Percentiles rank a stretch among this genome's conserved stretches.
Conservation (phyloP, 2,797 vertebrate genomes). For the Rhabdophis nuchalis region DNA sequence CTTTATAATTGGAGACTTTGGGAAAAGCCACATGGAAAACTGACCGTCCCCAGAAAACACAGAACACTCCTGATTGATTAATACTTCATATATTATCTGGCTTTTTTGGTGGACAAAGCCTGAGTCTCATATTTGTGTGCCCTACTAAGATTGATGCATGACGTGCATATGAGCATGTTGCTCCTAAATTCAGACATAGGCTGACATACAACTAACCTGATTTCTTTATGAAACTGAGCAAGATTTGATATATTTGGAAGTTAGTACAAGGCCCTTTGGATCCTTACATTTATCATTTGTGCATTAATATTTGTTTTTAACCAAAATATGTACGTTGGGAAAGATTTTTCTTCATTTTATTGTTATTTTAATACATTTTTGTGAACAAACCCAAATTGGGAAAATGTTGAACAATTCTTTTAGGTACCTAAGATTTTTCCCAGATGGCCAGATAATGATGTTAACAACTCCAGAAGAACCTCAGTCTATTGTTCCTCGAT, state of each 20-base stretch:
- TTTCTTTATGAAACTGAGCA: background rate
- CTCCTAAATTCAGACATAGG: background rate
- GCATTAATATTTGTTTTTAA: conserved; percentile 29
- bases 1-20: background rate
- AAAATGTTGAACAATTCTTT: conserved; percentile 32
- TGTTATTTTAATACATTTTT: background rate
- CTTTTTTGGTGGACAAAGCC: background rate
- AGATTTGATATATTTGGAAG: background rate
- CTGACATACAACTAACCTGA: background rate
- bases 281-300: background rate
- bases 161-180: background rate
- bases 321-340: background rate
- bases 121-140: background rate
- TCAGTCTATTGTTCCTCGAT: conserved; percentile 82
- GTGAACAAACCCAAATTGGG: background rate
- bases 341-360: background rate
- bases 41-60: background rate
- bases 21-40: background rate
- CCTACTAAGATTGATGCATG: background rate
- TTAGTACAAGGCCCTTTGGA: background rate
- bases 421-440: conserved; percentile 96
- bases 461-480: conserved; percentile 94
- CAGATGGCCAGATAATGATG: conserved; percentile 92
- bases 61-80: background rate
- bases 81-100: background rate